phyloP scores from a whole-genome alignment of 2,113 vertebrate genomes.

The Anas platyrhynchos region DNA sequence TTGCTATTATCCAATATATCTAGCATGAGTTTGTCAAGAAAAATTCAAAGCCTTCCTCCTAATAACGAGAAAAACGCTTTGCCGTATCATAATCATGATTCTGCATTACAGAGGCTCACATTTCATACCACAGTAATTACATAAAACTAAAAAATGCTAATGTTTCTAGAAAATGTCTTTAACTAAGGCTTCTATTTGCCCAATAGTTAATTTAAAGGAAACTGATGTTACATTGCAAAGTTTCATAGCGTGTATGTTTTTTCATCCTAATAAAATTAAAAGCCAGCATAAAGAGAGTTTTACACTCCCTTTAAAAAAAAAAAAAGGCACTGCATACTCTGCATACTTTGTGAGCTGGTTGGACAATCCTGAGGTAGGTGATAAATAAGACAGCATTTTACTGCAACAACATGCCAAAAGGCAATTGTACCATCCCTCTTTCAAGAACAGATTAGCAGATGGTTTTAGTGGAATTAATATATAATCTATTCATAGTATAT shows the following conservation, averaged over 20 bases:
- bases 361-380: not conserved
- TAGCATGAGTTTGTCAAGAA: constrained; percentile 70
- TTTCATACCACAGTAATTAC: not conserved
- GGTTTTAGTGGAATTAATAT: not conserved
- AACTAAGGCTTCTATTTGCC: not conserved
- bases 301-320: not conserved
- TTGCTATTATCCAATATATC: constrained; percentile 76
- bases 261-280: not conserved
- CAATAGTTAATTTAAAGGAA: not conserved
- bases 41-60: not conserved
- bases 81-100: not conserved
- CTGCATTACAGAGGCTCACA: not conserved
- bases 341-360: not conserved
- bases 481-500: no score
- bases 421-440: not conserved
- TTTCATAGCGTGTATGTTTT: not conserved
- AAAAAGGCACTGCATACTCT: not conserved
- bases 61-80: not conserved
- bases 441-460: not conserved
- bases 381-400: not conserved
- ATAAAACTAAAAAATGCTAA: not conserved
- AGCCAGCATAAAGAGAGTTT: not conserved
- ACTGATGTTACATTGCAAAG: not conserved
- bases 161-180: not conserved
- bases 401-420: not conserved